Evolutionary conservation across 1,140 invertebrate species (phyloP), one percentile per base, ranked within the genome.

Genomic region (Delia radicum): DNA sequence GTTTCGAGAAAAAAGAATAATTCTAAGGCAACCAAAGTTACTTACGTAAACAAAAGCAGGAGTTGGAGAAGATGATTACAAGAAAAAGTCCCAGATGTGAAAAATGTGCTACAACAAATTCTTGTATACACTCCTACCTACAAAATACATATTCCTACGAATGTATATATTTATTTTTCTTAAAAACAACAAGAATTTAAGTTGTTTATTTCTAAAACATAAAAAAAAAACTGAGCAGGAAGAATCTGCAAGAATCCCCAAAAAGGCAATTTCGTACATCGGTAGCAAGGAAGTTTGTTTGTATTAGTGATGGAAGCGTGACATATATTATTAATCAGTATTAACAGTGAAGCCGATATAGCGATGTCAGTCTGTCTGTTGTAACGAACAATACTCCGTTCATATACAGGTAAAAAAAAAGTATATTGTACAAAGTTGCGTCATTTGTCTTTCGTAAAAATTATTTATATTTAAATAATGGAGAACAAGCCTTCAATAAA

Each of bases 51-150:
- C 33, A 15, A 42, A 42, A 42, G 3, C 37, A 42, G 18, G 5
- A 55, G 21, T 55, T 18, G 48, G 6, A 55, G 48, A 21, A 55
- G n/a, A 55, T 21, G 6, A 55, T 55, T 55, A 55, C 48, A 55
- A 21, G 48, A 24, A 33, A 69, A 69, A 83, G 80, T 81, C 82
- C 83, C 82, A 83, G 82, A 83, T 83, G 81, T 83, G 77, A 83
- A 80, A 83, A 83, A 83, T 83, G 82, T 80, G 79, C 81, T 83
- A 81, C 81, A 37, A 37, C 31, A 55, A 55, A 55, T 42, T 42
- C 46, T 21, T 55, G 7, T 4, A 18, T 55, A 4, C 48, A 18
- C 48, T 15, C 42, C 8, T n/a, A 55, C 37, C 12, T 10, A 42
- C 37, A 15, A 10, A n/a, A 10, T 13, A 42, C 48, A 21, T 55